Conservation (phyloP, 2,888 invertebrate species). For the Diaphora mendica region DNA sequence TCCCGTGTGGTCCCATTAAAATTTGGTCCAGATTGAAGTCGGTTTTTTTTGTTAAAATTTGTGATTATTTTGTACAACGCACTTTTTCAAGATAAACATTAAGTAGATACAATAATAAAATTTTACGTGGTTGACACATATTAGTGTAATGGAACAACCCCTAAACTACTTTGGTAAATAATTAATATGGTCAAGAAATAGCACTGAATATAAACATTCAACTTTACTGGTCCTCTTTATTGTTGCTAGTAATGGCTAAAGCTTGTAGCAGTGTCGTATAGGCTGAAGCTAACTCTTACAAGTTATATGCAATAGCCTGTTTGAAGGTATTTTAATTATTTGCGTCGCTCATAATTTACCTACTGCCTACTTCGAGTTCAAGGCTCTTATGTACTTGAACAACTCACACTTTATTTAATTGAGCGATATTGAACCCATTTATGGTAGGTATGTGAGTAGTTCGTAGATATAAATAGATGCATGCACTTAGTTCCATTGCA, state of each 20-base stretch:
- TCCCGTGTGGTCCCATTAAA: too few species aligned
- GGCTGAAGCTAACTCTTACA: constrained; percentile 64
- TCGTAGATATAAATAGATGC: background rate
- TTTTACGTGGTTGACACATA: constrained; percentile 30
- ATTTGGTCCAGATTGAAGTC: too few species aligned
- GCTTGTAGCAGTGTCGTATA: constrained; percentile 74
- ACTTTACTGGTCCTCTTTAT: constrained; percentile 72
- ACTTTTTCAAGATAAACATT: constrained; percentile 28
- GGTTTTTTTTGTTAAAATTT: too few species aligned
- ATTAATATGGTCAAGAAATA: constrained; percentile 46
- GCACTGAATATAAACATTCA: constrained; percentile 77
- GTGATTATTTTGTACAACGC: background rate
- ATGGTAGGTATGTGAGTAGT: background rate
- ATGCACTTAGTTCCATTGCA: background rate
- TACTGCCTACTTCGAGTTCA: constrained; percentile 50
- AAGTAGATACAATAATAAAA: constrained; percentile 27
- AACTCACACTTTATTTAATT: constrained; percentile 24
- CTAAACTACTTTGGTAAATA: constrained; percentile 40
- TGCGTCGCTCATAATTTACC: constrained; percentile 55
- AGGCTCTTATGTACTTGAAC: constrained; percentile 37
- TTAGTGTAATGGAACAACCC: constrained; percentile 47
- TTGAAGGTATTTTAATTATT: constrained; percentile 69
- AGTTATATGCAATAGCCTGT: constrained; percentile 62
- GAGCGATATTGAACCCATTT: background rate
- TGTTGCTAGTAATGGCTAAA: constrained; percentile 82